Conservation (phyloP, 2,797 vertebrate species). For the Myotis vivesi region DNA sequence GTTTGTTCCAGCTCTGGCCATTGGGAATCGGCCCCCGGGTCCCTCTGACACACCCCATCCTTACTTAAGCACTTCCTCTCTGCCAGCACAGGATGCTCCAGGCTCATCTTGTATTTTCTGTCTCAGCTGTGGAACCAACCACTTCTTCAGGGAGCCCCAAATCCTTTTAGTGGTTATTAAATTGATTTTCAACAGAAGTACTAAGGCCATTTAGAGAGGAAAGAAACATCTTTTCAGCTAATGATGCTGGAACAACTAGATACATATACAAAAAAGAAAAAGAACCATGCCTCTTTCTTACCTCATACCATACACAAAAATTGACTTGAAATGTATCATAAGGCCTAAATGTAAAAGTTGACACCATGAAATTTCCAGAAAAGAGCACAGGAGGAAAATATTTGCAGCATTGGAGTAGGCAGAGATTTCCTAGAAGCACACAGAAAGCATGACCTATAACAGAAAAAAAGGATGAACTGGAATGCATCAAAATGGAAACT, state of each 20-base stretch:
- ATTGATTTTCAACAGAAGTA: conserved; percentile 26
- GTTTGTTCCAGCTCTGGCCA: background rate
- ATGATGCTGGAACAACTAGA: background rate
- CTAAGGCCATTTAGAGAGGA: background rate
- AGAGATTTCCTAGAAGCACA: background rate
- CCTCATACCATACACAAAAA: background rate
- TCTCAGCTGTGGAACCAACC: background rate
- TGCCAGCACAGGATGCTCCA: background rate
- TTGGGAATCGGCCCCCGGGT: background rate
- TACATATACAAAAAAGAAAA: background rate
- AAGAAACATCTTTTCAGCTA: conserved; percentile 23
- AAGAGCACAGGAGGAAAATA: background rate
- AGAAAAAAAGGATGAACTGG: background rate
- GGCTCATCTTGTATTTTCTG: background rate
- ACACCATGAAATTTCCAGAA: conserved; percentile 10
- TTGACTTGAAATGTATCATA: background rate
- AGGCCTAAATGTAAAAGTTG: background rate
- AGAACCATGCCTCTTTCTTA: background rate
- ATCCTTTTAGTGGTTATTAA: conserved; percentile 11
- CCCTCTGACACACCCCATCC: background rate
- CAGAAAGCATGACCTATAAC: background rate
- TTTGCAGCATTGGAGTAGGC: background rate
- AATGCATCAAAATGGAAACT: background rate
- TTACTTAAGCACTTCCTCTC: background rate
- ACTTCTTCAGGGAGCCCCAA: background rate